Conservation (phyloP, 2,797 vertebrate genomes). For the Hephaestus fuliginosus region DNA sequence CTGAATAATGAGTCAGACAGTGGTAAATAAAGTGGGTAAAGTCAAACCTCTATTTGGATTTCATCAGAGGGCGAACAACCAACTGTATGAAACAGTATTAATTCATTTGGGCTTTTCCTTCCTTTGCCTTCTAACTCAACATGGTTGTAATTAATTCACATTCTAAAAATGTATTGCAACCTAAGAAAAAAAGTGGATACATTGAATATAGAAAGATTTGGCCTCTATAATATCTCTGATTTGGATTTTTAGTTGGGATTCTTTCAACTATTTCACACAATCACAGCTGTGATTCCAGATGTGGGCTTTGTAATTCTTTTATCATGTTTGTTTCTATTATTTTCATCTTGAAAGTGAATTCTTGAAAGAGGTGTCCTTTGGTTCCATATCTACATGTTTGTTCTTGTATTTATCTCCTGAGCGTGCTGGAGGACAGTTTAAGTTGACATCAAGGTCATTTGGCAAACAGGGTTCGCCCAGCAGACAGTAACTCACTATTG, state of each 20-base stretch:
- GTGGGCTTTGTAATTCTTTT: background rate
- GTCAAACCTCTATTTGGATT: background rate
- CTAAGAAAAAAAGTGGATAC: background rate
- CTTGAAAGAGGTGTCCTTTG: background rate
- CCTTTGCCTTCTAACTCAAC: background rate
- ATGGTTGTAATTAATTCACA: background rate
- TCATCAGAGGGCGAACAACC: constrained; percentile 13
- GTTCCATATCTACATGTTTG: background rate
- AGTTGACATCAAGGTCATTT: constrained; percentile 69
- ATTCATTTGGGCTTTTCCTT: background rate
- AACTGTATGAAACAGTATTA: background rate
- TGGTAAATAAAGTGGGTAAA: constrained; percentile 33
- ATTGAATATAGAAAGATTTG: background rate
- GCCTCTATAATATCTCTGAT: background rate
- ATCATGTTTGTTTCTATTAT: background rate
- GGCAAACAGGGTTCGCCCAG: constrained; percentile 51
- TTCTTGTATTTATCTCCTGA: constrained; percentile 17
- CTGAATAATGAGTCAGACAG: constrained; percentile 27
- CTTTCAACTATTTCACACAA: background rate
- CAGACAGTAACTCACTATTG: constrained; percentile 51
- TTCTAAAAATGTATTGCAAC: background rate
- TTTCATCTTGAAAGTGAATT: background rate
- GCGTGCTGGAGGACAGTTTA: constrained; percentile 9
- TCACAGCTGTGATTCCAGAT: background rate
- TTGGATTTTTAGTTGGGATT: background rate